Evolutionary conservation across 2,113 vertebrate species (phyloP).

Genomic region (Candoia aspera): DNA sequence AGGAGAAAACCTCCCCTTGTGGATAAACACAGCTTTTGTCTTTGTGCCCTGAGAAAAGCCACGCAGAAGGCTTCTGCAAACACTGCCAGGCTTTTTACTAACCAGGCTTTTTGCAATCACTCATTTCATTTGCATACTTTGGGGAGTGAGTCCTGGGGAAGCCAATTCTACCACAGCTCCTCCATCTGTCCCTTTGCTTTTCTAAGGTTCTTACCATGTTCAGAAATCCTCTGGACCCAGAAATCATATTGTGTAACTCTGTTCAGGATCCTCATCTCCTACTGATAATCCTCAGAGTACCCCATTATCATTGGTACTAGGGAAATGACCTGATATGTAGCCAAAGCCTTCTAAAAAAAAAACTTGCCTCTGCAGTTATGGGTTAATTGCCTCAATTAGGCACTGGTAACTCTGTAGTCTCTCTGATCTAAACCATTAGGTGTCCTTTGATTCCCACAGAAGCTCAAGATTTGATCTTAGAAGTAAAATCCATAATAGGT

Average conservation of each 20-base stretch:
- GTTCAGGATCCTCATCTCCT: background rate
- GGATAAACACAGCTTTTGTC: too few species aligned
- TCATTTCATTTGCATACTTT: background rate
- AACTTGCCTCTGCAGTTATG: background rate
- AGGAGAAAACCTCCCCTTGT: too few species aligned
- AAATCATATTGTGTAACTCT: background rate
- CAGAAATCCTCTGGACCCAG: background rate
- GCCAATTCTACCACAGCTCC: background rate
- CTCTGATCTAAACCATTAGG: background rate
- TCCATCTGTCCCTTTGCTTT: background rate
- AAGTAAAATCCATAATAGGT: background rate
- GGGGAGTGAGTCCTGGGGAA: background rate
- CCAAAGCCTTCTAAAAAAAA: background rate
- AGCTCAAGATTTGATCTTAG: background rate
- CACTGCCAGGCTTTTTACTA: background rate
- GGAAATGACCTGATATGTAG: background rate
- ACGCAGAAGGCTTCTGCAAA: too few species aligned
- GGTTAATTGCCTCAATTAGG: background rate
- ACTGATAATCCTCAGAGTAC: background rate
- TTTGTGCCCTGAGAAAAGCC: too few species aligned
- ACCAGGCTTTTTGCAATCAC: background rate
- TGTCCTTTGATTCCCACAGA: background rate
- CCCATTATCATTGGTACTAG: background rate
- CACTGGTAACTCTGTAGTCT: background rate
- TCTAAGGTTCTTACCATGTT: background rate